Conservation (phyloP, 2,888 invertebrate species). For the Plemyria rubiginata region DNA sequence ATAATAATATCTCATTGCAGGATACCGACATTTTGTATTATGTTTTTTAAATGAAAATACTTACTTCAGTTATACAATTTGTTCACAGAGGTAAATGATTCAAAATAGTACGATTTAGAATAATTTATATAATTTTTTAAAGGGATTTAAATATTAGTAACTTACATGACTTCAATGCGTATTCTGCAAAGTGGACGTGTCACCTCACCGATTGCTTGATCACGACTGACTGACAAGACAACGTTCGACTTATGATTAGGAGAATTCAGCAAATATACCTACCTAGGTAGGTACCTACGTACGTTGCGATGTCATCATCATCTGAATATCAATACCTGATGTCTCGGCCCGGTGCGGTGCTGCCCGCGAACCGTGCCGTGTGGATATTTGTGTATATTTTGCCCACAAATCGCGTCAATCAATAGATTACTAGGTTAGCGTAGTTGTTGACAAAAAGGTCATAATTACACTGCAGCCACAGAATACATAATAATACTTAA, state of each 20-base stretch:
- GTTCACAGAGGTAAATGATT: background rate
- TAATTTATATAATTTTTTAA: background rate
- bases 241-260: background rate
- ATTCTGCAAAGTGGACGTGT: conserved; percentile 1
- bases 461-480: too few relatives aligned
- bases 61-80: background rate
- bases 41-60: too few relatives aligned
- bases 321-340: background rate
- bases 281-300: background rate
- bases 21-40: too few relatives aligned
- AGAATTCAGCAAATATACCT: conserved; percentile 11
- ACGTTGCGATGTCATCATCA: conserved; percentile 8
- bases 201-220: conserved; percentile 1
- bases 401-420: conserved; percentile 15
- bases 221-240: conserved; percentile 17
- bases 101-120: background rate
- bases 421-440: conserved; percentile 4
- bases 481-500: too few relatives aligned
- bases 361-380: too few relatives aligned
- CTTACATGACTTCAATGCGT: background rate
- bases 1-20: too few relatives aligned
- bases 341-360: too few relatives aligned
- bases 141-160: background rate
- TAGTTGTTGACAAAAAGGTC: too few relatives aligned
- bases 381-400: conserved; percentile 7